These are phyloP conservation scores for Eriosoma lanigerum DNA, from an alignment of 1,140 invertebrate genomes.

Conservation along the genomic window DNA sequence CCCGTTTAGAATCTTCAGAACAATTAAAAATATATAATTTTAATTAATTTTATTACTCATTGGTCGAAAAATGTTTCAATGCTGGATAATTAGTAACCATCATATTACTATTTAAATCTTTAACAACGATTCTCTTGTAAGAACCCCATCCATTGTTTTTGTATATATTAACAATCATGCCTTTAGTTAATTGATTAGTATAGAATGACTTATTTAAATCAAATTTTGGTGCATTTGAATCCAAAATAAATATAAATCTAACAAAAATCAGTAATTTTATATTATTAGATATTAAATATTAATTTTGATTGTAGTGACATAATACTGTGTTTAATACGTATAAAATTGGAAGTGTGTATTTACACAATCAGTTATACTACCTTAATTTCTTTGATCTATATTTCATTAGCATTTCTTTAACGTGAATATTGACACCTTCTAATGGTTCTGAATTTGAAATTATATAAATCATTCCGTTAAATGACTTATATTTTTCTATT, in stretches of 20 bases:
- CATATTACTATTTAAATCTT: background rate
- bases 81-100: background rate
- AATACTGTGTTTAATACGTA: too few species aligned
- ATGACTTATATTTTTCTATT: background rate
- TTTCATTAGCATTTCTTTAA: background rate
- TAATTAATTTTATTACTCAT: background rate
- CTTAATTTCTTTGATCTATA: constrained; percentile 2
- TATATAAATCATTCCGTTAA: background rate
- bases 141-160: constrained; percentile 76
- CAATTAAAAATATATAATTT: too few species aligned
- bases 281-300: too few species aligned
- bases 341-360: too few species aligned
- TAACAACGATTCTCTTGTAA: constrained; percentile 59
- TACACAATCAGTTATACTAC: too few species aligned
- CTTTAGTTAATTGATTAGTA: constrained; percentile 66
- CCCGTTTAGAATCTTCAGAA: too few species aligned
- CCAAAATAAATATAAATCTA: constrained; percentile 67
- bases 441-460: background rate
- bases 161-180: constrained; percentile 78
- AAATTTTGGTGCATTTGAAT: constrained; percentile 67
- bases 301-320: too few species aligned
- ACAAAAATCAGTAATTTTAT: background rate
- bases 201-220: constrained; percentile 66
- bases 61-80: background rate
- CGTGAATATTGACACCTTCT: background rate